phyloP scores from a whole-genome alignment of 2,888 invertebrate species.

The Dryobota labecula region DNA sequence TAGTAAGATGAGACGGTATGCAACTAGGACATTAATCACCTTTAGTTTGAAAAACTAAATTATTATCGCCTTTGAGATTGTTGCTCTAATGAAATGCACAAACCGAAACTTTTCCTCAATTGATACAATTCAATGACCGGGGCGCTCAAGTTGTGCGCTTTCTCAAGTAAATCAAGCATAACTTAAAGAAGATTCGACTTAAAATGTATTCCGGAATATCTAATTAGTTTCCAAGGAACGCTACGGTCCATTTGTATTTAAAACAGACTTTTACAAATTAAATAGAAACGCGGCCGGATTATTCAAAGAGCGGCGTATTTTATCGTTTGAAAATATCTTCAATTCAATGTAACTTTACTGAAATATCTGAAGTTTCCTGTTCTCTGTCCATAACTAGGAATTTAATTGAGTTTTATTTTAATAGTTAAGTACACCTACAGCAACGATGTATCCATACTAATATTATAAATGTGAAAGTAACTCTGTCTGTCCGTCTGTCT shows the following conservation, averaged over 20 bases:
- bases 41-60: neutral
- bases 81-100: neutral
- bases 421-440: too few species aligned
- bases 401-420: too few species aligned
- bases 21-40: neutral
- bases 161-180: neutral
- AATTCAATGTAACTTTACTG: neutral
- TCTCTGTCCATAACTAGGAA: neutral
- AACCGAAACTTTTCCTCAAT: neutral
- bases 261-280: slow-evolving; percentile 14
- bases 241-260: slow-evolving; percentile 9
- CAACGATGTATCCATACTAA: too few species aligned
- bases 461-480: too few species aligned
- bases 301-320: neutral
- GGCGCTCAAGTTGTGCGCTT: neutral
- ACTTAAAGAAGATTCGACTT: neutral
- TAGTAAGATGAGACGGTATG: neutral
- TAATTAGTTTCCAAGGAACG: slow-evolving; percentile 7
- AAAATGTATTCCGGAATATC: neutral
- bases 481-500: too few species aligned
- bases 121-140: neutral
- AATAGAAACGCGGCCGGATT: neutral
- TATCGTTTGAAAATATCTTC: slow-evolving; percentile 1
- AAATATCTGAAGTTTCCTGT: neutral
- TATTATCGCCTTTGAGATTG: neutral